phyloP scores from a whole-genome alignment of 2,888 invertebrate genomes.

The Macrosiphum euphorbiae region DNA sequence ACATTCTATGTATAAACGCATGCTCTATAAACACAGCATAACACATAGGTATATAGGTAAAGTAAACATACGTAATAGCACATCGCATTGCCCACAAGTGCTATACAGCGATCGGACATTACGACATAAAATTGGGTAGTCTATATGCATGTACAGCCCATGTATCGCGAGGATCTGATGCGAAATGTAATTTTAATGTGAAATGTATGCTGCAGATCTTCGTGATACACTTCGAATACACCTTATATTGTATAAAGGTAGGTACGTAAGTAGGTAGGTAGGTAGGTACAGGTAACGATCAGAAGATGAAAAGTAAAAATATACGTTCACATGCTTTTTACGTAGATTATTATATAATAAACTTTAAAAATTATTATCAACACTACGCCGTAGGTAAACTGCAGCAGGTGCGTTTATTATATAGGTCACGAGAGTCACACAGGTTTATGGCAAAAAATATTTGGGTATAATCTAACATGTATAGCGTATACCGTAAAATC shows the following conservation, averaged over 20 bases:
- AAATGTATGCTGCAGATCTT: not conserved
- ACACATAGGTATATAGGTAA: not conserved
- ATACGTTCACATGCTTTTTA: not conserved
- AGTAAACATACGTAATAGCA: not conserved
- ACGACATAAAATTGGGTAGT: not conserved
- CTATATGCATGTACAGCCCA: not conserved
- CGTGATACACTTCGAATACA: not conserved
- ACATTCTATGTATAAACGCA: slow-evolving; percentile 3
- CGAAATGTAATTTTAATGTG: not conserved
- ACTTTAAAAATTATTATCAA: not conserved
- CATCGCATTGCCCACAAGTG: not conserved
- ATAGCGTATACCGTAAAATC: not conserved
- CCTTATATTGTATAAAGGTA: not conserved
- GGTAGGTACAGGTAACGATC: not conserved
- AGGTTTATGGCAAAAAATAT: not conserved
- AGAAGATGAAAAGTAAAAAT: not conserved
- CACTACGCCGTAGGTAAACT: not conserved
- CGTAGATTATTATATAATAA: not conserved
- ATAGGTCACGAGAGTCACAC: slow-evolving; percentile 2
- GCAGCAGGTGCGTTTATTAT: not conserved
- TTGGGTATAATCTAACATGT: not conserved
- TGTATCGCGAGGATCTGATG: not conserved
- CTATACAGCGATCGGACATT: not conserved
- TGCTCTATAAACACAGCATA: not conserved
- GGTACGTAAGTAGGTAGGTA: too few relatives aligned